These are phyloP conservation scores for Lasiurus borealis DNA, from an alignment of 2,113 vertebrate species.

Conservation along the genomic window DNA sequence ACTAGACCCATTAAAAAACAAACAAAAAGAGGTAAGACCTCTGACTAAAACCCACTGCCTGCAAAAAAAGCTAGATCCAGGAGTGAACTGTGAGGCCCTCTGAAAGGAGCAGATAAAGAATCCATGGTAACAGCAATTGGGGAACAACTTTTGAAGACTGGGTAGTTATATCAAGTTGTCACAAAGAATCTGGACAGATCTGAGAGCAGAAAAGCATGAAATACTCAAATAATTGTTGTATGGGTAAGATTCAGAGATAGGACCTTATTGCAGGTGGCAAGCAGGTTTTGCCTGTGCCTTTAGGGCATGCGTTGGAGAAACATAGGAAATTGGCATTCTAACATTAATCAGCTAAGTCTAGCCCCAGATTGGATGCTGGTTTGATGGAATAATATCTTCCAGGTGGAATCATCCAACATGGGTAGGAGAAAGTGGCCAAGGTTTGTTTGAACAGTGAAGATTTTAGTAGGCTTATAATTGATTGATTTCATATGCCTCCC, in stretches of 20 bases:
- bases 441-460: background rate
- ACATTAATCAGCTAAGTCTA: background rate
- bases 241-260: background rate
- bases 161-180: background rate
- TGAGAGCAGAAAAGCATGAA: background rate
- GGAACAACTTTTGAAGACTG: background rate
- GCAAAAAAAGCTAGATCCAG: background rate
- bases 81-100: background rate
- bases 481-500: background rate
- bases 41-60: background rate
- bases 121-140: background rate
- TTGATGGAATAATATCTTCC: background rate
- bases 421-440: background rate
- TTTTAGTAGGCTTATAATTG: background rate
- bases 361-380: background rate
- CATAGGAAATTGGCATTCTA: background rate
- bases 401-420: background rate
- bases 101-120: background rate
- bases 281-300: background rate
- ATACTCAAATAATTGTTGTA: background rate
- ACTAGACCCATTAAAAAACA: background rate
- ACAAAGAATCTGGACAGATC: background rate
- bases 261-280: background rate
- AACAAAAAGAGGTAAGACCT: background rate
- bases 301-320: background rate